Evolutionary conservation across 1,140 invertebrate genomes (phyloP).

Genomic region (Artemia franciscana): DNA sequence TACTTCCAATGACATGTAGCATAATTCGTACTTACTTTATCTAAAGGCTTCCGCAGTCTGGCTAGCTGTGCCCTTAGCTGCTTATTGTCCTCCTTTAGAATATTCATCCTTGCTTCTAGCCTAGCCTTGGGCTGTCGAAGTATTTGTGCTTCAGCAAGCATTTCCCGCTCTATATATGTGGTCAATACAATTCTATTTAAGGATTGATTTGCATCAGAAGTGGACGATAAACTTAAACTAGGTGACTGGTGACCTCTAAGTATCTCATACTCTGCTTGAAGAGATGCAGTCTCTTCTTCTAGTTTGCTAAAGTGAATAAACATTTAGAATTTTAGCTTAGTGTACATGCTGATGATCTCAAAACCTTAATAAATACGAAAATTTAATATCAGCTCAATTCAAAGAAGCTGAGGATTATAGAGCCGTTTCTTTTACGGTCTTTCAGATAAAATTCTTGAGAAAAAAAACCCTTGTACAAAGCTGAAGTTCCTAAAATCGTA

Average conservation of each 20-base stretch:
- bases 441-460: too few relatives aligned
- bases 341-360: too few relatives aligned
- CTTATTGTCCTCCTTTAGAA: conserved; percentile 85
- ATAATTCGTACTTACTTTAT: too few relatives aligned
- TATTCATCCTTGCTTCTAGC: conserved; percentile 83
- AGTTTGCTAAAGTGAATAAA: too few relatives aligned
- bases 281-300: conserved; percentile 76
- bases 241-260: conserved; percentile 16
- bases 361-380: too few relatives aligned
- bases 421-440: too few relatives aligned
- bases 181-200: not conserved
- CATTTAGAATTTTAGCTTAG: too few relatives aligned
- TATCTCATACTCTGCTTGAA: conserved; percentile 81
- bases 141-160: conserved; percentile 75
- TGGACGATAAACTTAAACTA: conserved; percentile 8
- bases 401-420: too few relatives aligned
- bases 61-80: conserved; percentile 45
- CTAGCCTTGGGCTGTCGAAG: conserved; percentile 79
- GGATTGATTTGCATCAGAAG: conserved; percentile 2
- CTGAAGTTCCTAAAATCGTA: too few relatives aligned
- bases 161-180: conserved; percentile 33
- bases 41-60: conserved; percentile 56
- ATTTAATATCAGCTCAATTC: too few relatives aligned
- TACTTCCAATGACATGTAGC: too few relatives aligned
- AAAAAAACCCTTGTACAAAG: too few relatives aligned